Evolutionary conservation across 2,113 vertebrate genomes (phyloP).

Genomic region (Physeter macrocephalus): DNA sequence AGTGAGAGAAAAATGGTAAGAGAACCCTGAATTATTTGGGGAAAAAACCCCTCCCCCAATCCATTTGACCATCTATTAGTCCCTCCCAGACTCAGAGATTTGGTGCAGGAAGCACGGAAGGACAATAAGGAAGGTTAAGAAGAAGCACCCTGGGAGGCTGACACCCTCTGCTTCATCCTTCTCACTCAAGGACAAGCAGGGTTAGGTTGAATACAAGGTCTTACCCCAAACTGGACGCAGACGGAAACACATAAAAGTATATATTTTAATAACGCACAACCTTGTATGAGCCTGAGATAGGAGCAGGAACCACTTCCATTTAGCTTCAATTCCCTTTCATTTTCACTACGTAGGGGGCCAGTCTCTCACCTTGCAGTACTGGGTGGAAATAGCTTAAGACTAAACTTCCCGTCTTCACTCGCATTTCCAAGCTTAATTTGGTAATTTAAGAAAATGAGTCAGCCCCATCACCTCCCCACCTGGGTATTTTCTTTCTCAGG

Average conservation of each 20-base stretch:
- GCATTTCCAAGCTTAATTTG: neutral
- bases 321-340: neutral
- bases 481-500: neutral
- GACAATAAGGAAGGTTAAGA: neutral
- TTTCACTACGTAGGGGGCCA: neutral
- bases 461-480: neutral
- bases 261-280: neutral
- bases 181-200: conserved; percentile 37
- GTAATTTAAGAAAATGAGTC: neutral
- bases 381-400: neutral
- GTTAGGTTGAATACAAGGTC: neutral
- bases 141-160: neutral
- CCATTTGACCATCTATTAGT: neutral
- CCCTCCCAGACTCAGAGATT: neutral
- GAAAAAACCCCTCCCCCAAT: neutral
- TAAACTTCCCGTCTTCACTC: conserved; percentile 21
- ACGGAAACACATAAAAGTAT: neutral
- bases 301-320: neutral
- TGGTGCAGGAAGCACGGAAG: neutral
- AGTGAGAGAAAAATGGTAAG: neutral
- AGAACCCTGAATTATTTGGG: neutral
- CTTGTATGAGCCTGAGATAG: neutral
- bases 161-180: neutral
- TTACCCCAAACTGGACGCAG: neutral
- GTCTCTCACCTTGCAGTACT: neutral